phyloP scores from a whole-genome alignment of 1,140 invertebrate species.

The Frieseomelitta varia region DNA sequence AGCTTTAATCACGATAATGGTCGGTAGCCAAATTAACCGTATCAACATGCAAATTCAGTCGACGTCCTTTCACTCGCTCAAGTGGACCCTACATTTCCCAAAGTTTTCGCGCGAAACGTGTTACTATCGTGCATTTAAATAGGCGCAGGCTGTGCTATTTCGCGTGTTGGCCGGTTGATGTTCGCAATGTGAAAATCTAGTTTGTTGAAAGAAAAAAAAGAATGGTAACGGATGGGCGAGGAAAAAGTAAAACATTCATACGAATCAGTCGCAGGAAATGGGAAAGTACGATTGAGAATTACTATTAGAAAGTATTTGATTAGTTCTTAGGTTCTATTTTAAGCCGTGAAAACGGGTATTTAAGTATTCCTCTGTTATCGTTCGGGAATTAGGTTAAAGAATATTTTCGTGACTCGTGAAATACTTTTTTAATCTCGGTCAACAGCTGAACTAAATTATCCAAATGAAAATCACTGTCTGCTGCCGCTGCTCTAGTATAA shows the following conservation, averaged over 20 bases:
- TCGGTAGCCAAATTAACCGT: slow-evolving; percentile 16
- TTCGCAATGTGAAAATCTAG: slow-evolving; percentile 7
- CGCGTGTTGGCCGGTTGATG: not conserved
- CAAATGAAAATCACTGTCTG: not conserved
- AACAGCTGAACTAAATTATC: not conserved
- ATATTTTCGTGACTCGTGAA: not conserved
- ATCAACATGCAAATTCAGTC: not conserved
- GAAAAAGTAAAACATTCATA: slow-evolving; percentile 6
- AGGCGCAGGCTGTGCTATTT: not conserved
- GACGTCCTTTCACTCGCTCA: slow-evolving; percentile 24
- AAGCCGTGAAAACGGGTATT: not conserved
- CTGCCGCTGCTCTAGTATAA: too few relatives aligned
- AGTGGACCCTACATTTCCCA: not conserved
- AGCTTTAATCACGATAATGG: slow-evolving; percentile 6
- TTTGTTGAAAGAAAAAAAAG: not conserved
- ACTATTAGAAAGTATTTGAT: slow-evolving; percentile 18
- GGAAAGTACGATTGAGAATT: not conserved
- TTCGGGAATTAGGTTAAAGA: not conserved
- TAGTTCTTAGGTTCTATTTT: not conserved
- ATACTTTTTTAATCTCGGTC: not conserved
- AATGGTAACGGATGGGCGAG: slow-evolving; percentile 4
- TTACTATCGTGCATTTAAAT: not conserved
- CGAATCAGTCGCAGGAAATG: slow-evolving; percentile 8
- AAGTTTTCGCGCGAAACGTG: not conserved
- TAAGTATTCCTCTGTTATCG: too few relatives aligned